Conservation (phyloP, 2,797 vertebrate genomes). For the Eremophila alpestris region DNA sequence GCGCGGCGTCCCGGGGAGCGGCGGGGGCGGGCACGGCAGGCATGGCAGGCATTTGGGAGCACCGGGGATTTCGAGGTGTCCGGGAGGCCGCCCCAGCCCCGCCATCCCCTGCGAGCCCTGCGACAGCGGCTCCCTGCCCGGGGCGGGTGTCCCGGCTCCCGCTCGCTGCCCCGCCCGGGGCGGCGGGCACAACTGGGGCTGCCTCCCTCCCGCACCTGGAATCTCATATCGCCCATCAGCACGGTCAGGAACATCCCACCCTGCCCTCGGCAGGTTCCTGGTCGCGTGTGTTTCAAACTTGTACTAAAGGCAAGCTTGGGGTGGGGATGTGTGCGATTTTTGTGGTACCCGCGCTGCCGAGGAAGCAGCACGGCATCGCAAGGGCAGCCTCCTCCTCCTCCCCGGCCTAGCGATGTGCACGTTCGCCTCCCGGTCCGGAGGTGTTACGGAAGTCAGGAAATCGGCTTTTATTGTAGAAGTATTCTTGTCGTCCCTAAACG, state of each 20-base stretch:
- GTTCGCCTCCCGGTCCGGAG: not conserved
- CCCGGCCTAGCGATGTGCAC: rapidly evolving
- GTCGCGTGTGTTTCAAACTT: rapidly evolving
- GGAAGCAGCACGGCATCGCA: not conserved
- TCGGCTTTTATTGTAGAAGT: not conserved
- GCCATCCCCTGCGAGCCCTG: rapidly evolving
- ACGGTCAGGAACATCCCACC: rapidly evolving
- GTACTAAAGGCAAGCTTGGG: rapidly evolving
- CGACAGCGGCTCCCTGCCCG: not conserved
- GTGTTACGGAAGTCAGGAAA: not conserved
- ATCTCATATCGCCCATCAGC: no score
- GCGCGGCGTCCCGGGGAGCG: no score
- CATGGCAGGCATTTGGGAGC: not conserved
- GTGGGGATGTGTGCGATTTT: not conserved
- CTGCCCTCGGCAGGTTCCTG: no score
- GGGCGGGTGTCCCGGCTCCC: no score
- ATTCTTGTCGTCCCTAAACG: not conserved
- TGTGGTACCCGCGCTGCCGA: no score
- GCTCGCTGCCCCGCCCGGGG: no score
- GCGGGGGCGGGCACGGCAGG: not conserved
- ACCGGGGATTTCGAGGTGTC: no score
- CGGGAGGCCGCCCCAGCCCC: not conserved
- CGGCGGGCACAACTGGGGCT: not conserved
- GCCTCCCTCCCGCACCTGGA: rapidly evolving
- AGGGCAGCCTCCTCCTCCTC: not conserved